Conservation (phyloP, 2,113 vertebrate genomes). For the Sinosuthora webbiana region DNA sequence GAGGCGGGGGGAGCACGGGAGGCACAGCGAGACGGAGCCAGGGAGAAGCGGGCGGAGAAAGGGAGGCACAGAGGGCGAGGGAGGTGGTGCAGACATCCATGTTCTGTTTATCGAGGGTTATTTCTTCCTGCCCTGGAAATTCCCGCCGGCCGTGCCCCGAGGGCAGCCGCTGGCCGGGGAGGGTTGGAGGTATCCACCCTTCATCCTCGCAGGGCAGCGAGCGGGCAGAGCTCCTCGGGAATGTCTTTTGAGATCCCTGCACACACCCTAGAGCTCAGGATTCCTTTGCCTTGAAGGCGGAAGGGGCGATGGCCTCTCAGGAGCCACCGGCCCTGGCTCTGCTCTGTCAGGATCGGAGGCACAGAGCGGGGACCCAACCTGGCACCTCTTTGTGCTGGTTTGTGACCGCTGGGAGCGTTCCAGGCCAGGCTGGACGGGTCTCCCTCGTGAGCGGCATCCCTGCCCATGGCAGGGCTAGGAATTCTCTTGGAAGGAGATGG, state of each 20-base stretch:
- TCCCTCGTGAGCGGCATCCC: rapidly evolving
- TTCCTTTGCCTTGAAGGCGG: neutral
- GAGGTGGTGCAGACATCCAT: neutral
- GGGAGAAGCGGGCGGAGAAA: neutral
- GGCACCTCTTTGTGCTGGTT: neutral
- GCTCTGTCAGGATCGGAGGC: rapidly evolving
- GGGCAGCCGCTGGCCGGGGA: neutral
- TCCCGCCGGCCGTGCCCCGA: neutral
- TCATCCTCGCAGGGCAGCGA: rapidly evolving
- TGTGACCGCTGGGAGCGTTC: neutral
- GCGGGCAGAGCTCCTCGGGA: neutral
- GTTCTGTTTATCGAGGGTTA: rapidly evolving
- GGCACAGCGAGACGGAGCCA: neutral
- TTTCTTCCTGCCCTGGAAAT: neutral
- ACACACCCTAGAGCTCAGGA: neutral
- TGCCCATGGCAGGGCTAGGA: rapidly evolving
- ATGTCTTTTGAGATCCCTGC: neutral
- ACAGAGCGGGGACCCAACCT: neutral
- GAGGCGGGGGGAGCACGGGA: neutral
- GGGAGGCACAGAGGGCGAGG: neutral
- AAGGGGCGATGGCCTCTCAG: neutral
- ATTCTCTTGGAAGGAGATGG: neutral
- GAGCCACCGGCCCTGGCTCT: rapidly evolving
- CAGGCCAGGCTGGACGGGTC: neutral
- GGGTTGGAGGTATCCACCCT: neutral